Conservation (phyloP, 1,140 invertebrate genomes). For the Aplysia californica region DNA sequence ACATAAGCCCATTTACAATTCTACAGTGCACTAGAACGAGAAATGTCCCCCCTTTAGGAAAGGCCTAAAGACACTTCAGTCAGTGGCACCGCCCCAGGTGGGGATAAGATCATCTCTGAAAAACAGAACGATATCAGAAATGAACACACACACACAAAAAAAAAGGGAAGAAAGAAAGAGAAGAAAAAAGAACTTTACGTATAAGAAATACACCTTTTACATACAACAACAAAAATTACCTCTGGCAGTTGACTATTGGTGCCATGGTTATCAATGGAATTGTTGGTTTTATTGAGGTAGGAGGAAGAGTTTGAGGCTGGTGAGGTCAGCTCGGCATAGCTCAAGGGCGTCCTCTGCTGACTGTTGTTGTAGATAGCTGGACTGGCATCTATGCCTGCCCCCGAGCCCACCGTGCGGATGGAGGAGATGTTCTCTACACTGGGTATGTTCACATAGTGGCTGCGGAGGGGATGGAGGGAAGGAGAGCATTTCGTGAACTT, state of each 20-base stretch:
- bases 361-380: slow-evolving; percentile 61
- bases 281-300: slow-evolving; percentile 82
- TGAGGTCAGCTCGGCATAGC: slow-evolving; percentile 78
- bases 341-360: slow-evolving; percentile 61
- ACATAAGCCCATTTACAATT: too few species aligned
- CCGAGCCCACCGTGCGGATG: slow-evolving; percentile 20
- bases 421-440: slow-evolving; percentile 48
- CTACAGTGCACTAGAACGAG: too few species aligned
- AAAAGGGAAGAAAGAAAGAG: too few species aligned
- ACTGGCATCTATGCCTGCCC: slow-evolving; percentile 31
- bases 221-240: too few species aligned
- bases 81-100: too few species aligned
- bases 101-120: too few species aligned
- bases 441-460: slow-evolving; percentile 60
- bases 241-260: slow-evolving; percentile 62
- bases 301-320: slow-evolving; percentile 81
- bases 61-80: too few species aligned
- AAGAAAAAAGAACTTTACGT: too few species aligned
- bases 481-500: not conserved
- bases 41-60: too few species aligned
- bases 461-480: slow-evolving; percentile 31
- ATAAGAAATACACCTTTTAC: too few species aligned
- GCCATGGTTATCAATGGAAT: slow-evolving; percentile 75
- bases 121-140: too few species aligned
- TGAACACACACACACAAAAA: too few species aligned